Evolutionary conservation across 2,113 vertebrate species (phyloP).

Genomic region (Leucoraja erinaceus): DNA sequence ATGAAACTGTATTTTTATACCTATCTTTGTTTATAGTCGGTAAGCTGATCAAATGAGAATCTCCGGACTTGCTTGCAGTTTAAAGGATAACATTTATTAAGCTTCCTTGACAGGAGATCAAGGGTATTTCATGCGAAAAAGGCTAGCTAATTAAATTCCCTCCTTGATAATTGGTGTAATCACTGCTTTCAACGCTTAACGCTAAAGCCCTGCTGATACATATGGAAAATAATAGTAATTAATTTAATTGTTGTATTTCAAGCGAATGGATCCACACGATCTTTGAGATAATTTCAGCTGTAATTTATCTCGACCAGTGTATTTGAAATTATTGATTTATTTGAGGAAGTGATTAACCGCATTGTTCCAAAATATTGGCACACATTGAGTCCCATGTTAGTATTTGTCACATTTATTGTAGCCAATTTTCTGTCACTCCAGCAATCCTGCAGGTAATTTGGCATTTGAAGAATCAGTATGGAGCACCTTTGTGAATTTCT

Average conservation of each 20-base stretch:
- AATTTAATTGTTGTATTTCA: neutral
- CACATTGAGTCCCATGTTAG: neutral
- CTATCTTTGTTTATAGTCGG: neutral
- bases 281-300: neutral
- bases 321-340: neutral
- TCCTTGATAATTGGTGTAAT: conserved; percentile 23
- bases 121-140: conserved; percentile 17
- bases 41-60: neutral
- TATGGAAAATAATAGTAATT: conserved; percentile 11
- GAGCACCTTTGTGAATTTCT: neutral
- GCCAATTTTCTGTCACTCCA: neutral
- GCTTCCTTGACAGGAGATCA: neutral
- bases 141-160: neutral
- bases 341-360: conserved; percentile 19
- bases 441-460: neutral
- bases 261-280: neutral
- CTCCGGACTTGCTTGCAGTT: neutral
- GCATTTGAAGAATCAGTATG: neutral
- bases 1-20: neutral
- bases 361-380: neutral
- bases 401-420: neutral
- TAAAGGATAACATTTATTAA: neutral
- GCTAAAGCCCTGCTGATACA: neutral
- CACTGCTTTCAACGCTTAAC: neutral
- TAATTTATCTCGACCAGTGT: neutral